Conservation (phyloP, 1,140 invertebrate species). For the Zaprionus vittiger region DNA sequence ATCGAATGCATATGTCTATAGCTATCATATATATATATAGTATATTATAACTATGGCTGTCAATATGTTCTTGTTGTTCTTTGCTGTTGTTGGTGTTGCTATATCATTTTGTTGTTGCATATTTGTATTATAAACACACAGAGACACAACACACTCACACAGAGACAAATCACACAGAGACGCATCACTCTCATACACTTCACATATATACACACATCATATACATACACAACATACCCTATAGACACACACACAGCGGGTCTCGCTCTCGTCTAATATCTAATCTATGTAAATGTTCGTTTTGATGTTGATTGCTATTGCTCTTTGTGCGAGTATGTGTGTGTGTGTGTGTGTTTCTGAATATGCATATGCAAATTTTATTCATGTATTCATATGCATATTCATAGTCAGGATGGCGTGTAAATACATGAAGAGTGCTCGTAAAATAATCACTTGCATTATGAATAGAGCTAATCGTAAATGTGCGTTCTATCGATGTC, state of each 20-base stretch:
- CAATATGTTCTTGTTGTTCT: slow-evolving; percentile 40
- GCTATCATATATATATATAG: slow-evolving; percentile 21
- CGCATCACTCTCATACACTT: too few species aligned
- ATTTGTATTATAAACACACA: slow-evolving; percentile 32
- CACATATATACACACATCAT: not conserved
- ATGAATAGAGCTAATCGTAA: slow-evolving; percentile 48
- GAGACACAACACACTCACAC: not conserved
- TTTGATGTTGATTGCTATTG: slow-evolving; percentile 55
- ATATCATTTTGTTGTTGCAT: slow-evolving; percentile 50
- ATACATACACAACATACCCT: not conserved
- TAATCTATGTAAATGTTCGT: slow-evolving; percentile 71
- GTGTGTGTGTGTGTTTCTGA: slow-evolving; percentile 1
- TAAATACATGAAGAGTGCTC: not conserved
- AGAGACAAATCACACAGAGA: not conserved
- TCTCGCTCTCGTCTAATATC: slow-evolving; percentile 11
- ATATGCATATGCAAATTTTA: slow-evolving; percentile 25
- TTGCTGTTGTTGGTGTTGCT: slow-evolving; percentile 50
- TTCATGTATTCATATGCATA: slow-evolving; percentile 13
- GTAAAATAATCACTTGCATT: slow-evolving; percentile 6
- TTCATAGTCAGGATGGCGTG: not conserved
- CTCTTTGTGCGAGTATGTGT: slow-evolving; percentile 3
- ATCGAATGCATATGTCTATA: slow-evolving; percentile 48
- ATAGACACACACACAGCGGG: not conserved
- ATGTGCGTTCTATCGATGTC: slow-evolving; percentile 73
- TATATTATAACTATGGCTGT: slow-evolving; percentile 15